A percentile compares a stretch with the other conserved stretches of the same genome.
Conservation (phyloP, 2,797 vertebrate species). For the Dendrocincla tyrannina region DNA sequence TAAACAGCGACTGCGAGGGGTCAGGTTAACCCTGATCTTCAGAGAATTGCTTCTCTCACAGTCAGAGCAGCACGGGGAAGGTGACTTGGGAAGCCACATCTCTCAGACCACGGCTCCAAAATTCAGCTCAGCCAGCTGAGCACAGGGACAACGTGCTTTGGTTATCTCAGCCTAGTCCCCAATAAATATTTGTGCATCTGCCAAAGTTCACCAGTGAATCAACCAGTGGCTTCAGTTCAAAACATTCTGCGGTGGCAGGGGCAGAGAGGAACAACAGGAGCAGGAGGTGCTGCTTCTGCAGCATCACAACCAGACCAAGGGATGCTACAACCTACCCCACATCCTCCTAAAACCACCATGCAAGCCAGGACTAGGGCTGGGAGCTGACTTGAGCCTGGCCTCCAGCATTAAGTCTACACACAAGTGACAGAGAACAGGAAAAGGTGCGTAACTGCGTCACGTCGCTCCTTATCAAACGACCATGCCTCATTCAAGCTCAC, state of each 20-base stretch:
- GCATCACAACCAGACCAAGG: fast-evolving
- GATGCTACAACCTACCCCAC: not conserved
- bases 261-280: fast-evolving
- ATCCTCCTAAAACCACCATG: not conserved
- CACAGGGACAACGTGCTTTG: not conserved
- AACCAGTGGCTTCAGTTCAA: not conserved
- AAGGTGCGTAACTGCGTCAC: not conserved
- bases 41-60: fast-evolving
- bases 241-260: fast-evolving
- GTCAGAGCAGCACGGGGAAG: fast-evolving
- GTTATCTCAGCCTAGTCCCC: not conserved
- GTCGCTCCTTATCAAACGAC: fast-evolving
- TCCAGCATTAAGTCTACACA: not conserved
- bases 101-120: not conserved
- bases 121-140: not conserved
- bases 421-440: not conserved
- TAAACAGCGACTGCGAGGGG: not conserved
- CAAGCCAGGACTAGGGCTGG: not conserved
- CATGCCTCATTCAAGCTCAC: fast-evolving
- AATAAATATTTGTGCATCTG: conserved; percentile 21
- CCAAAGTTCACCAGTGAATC: conserved; percentile 27
- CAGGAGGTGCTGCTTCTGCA: not conserved
- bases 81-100: not conserved
- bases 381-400: not conserved
- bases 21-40: not conserved